These are phyloP conservation scores for Poecilus cupreus DNA, from an alignment of 2,888 invertebrate genomes.

Conservation along the genomic window DNA sequence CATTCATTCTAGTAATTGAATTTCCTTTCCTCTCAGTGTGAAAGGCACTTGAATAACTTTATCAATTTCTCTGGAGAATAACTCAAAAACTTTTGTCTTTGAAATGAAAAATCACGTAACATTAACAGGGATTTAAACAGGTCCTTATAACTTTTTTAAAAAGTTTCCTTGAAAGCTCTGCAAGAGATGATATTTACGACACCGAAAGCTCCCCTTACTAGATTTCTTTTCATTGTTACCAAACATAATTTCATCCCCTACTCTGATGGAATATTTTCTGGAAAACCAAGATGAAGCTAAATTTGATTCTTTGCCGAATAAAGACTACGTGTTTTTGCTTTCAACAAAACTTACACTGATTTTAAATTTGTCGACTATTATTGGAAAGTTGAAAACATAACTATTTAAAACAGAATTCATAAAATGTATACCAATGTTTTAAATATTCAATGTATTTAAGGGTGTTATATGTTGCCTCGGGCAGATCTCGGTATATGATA, in stretches of 20 bases:
- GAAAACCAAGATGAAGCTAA: not conserved
- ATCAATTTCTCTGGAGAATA: conserved; percentile 59
- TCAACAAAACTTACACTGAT: too few species aligned
- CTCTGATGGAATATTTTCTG: not conserved
- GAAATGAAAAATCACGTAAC: conserved; percentile 57
- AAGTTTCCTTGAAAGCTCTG: conserved; percentile 54
- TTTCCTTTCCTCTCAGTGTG: not conserved
- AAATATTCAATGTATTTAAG: too few species aligned
- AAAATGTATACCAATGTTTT: too few species aligned
- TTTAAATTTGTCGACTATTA: too few species aligned
- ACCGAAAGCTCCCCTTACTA: conserved; percentile 21
- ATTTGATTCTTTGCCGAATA: not conserved
- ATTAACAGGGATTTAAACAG: conserved; percentile 60
- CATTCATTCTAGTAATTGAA: conserved; percentile 45
- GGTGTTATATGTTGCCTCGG: too few species aligned
- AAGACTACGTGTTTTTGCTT: too few species aligned
- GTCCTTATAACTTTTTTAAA: conserved; percentile 58
- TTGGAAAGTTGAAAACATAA: too few species aligned
- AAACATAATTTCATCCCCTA: not conserved
- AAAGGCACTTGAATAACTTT: conserved; percentile 48
- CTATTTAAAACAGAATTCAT: too few species aligned
- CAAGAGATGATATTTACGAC: conserved; percentile 51
- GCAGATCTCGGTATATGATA: too few species aligned
- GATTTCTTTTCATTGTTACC: conserved; percentile 22
- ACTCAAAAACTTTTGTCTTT: conserved; percentile 57